Conservation (phyloP, 2,888 invertebrate species). For the Mantis religiosa region DNA sequence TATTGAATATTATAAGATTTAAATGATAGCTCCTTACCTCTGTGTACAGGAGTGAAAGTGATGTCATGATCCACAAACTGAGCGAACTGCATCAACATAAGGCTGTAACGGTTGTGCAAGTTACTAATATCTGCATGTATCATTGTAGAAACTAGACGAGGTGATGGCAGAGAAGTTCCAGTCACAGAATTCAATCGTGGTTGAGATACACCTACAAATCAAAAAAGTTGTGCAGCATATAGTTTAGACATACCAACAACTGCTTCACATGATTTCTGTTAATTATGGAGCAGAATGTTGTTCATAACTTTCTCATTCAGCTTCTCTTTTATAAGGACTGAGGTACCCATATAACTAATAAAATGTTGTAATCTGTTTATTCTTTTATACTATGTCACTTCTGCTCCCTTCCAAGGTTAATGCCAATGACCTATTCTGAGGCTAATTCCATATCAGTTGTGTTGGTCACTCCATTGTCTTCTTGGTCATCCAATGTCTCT, state of each 20-base stretch:
- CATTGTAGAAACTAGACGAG: constrained; percentile 77
- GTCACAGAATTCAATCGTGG: constrained; percentile 71
- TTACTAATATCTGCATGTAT: constrained; percentile 91
- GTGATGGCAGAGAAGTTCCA: constrained; percentile 76
- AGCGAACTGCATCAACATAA: constrained; percentile 94
- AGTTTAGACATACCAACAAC: not conserved
- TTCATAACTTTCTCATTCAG: no score
- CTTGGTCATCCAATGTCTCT: no score
- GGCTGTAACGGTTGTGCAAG: constrained; percentile 78
- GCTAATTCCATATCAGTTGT: no score
- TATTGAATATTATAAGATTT: not conserved
- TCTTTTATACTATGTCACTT: no score
- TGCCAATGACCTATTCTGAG: no score
- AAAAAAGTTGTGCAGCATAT: not conserved
- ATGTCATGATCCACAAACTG: constrained; percentile 93
- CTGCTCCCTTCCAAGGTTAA: no score
- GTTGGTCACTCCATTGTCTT: no score
- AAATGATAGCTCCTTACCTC: constrained; percentile 51
- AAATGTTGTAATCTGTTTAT: no score
- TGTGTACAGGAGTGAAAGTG: constrained; percentile 89
- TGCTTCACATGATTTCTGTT: not conserved
- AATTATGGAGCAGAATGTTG: no score
- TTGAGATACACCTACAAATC: constrained; percentile 63
- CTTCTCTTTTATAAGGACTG: no score
- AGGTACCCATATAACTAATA: no score